These are phyloP conservation scores for Arctopsyche grandis DNA, from an alignment of 1,140 invertebrate species.

Conservation along the genomic window DNA sequence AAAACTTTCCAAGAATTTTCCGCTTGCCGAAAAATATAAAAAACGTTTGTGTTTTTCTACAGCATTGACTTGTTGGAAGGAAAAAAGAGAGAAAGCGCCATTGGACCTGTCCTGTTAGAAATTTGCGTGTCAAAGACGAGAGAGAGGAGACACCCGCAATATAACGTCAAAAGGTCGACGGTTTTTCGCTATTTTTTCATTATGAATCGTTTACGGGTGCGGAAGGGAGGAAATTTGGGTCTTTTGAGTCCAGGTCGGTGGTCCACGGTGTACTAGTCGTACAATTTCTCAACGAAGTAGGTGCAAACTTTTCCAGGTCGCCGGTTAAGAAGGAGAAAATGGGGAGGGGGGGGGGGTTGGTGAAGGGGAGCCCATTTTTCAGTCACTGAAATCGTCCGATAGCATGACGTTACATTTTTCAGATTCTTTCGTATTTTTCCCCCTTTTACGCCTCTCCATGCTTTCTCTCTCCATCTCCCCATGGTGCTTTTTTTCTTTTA, in stretches of 20 bases:
- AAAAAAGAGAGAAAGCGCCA: background rate
- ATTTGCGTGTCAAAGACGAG: constrained; percentile 24
- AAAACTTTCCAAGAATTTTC: background rate
- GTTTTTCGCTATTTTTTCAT: constrained; percentile 20
- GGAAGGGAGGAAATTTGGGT: background rate
- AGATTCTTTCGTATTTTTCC: constrained; percentile 9
- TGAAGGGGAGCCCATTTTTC: constrained; percentile 21
- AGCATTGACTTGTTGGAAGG: too few species aligned
- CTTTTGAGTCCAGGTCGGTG: background rate
- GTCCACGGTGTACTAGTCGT: background rate
- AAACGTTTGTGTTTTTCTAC: background rate
- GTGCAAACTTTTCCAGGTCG: constrained; percentile 36
- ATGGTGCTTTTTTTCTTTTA: background rate
- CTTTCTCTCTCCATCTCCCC: background rate
- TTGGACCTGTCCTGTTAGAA: background rate
- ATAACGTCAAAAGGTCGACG: constrained; percentile 13
- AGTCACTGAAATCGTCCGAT: constrained; percentile 25
- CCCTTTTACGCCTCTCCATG: background rate
- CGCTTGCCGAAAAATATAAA: too few species aligned
- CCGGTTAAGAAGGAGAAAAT: background rate
- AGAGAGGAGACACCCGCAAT: background rate
- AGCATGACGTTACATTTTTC: constrained; percentile 32
- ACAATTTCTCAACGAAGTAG: background rate
- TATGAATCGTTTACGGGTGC: background rate
- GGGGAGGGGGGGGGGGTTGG: too few species aligned